Percentiles rank a stretch among this genome's conserved stretches.
These are phyloP conservation scores for Conops quadrifasciatus DNA, from an alignment of 2,888 invertebrate species.

Conservation along the genomic window DNA sequence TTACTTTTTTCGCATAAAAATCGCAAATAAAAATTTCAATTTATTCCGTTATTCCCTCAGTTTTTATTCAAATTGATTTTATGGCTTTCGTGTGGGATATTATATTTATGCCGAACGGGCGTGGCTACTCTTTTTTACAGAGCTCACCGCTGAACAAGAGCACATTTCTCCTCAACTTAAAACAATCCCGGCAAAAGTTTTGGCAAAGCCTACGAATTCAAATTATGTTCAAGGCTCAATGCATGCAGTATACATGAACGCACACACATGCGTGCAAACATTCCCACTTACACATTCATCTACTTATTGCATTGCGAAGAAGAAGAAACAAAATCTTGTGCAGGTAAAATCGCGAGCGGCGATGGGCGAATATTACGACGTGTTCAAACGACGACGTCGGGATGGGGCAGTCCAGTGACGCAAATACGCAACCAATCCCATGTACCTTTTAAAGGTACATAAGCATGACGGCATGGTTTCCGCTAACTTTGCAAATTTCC, in stretches of 20 bases:
- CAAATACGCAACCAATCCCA: background rate
- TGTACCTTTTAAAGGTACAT: background rate
- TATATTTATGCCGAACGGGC: no score
- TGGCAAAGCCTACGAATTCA: background rate
- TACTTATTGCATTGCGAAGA: background rate
- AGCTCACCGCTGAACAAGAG: no score
- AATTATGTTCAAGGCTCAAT: slow-evolving; percentile 7
- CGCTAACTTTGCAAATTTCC: slow-evolving; percentile 13
- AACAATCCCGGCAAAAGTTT: background rate
- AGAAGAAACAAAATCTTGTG: background rate
- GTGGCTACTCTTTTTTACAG: no score
- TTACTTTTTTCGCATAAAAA: no score
- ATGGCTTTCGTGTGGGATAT: no score
- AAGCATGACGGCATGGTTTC: background rate
- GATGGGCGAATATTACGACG: background rate
- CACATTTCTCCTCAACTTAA: background rate
- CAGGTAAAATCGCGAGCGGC: background rate
- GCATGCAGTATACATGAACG: slow-evolving; percentile 2
- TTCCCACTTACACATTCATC: background rate
- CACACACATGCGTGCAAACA: no score
- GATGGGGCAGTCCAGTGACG: background rate
- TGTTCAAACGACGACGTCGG: background rate
- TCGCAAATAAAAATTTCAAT: no score
- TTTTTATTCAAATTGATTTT: no score
- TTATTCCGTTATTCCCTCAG: no score